These are phyloP conservation scores for Drosophila mayri DNA, from an alignment of 1,140 invertebrate genomes.

Conservation along the genomic window DNA sequence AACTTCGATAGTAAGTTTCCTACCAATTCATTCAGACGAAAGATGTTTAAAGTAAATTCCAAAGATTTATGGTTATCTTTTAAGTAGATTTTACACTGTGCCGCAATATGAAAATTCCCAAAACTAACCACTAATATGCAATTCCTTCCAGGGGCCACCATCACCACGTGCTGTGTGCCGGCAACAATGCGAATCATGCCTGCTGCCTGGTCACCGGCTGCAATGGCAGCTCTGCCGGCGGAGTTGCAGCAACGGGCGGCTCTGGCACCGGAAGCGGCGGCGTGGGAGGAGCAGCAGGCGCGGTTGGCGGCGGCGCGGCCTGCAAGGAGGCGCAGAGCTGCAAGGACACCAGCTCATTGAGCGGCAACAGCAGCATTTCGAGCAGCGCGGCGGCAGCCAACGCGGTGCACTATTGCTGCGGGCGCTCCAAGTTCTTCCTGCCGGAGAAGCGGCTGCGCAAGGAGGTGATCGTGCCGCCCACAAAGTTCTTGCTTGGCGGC, in stretches of 20 bases:
- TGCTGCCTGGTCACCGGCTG: constrained; percentile 79
- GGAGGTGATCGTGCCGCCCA: constrained; percentile 92
- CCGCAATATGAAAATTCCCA: background rate
- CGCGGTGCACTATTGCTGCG: constrained; percentile 76
- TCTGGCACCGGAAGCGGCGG: constrained; percentile 24
- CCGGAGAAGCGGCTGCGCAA: constrained; percentile 90
- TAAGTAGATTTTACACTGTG: background rate
- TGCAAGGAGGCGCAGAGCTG: constrained; percentile 61
- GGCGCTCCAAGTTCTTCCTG: constrained; percentile 87
- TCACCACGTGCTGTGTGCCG: constrained; percentile 77
- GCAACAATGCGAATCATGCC: constrained; percentile 73
- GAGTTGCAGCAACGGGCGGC: constrained; percentile 18
- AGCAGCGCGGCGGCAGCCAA: constrained; percentile 55
- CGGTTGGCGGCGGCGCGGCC: constrained; percentile 14
- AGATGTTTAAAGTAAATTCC: too few species aligned
- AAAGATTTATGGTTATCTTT: background rate
- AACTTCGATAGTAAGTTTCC: too few species aligned
- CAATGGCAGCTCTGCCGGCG: constrained; percentile 50
- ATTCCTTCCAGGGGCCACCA: constrained; percentile 61
- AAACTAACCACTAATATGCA: background rate
- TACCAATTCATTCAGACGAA: too few species aligned
- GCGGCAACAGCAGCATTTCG: constrained; percentile 68
- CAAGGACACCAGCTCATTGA: constrained; percentile 68
- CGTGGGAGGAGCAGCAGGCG: constrained; percentile 11
- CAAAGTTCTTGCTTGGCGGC: constrained; percentile 97